Conservation (phyloP, 30 jellyfish, hydroid and myxozoan genomes). For the Aurelia sp. region DNA sequence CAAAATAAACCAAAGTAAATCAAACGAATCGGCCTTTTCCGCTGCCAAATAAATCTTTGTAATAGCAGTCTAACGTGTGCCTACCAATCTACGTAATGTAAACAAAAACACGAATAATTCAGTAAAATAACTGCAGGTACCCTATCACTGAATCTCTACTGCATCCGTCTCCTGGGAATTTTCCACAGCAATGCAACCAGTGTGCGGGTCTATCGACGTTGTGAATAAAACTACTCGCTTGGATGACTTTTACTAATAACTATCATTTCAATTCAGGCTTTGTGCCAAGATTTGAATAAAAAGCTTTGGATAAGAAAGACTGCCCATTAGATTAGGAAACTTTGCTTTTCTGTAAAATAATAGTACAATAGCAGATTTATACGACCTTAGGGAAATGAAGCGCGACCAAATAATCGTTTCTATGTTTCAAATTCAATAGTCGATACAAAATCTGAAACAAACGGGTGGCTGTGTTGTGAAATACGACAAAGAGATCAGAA, state of each 20-base stretch:
- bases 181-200: constrained; percentile 8
- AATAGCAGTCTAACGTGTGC: no score
- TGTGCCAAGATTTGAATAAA: neutral
- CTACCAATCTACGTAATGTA: no score
- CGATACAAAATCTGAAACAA: neutral
- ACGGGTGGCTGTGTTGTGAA: neutral
- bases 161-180: constrained; percentile 12
- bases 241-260: constrained; percentile 2
- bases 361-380: neutral
- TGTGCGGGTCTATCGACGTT: neutral
- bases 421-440: neutral
- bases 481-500: no score
- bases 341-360: constrained; percentile 27
- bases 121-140: no score
- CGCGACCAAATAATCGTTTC: constrained; percentile 2
- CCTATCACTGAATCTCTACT: no score
- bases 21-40: no score
- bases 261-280: neutral
- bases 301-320: constrained; percentile 8
- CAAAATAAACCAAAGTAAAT: no score
- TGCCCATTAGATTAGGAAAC: constrained; percentile 5
- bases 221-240: constrained; percentile 16
- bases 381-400: constrained; percentile 1
- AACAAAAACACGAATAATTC: no score
- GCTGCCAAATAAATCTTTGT: no score